Evolutionary conservation across 2,888 invertebrate species (phyloP), one percentile per base, ranked within the genome.

Genomic region (Tenthredo distinguenda): DNA sequence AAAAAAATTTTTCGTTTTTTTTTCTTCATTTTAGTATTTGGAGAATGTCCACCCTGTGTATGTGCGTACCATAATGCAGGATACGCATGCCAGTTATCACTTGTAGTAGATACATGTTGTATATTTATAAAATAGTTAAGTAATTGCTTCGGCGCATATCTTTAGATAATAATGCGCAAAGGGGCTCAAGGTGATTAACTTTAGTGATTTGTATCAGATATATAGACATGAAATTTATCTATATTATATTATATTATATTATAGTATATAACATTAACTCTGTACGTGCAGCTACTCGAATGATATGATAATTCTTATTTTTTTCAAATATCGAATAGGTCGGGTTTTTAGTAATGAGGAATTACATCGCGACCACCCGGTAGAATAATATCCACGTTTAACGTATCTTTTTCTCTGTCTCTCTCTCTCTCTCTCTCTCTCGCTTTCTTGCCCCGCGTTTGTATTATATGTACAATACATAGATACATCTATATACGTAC

Each of bases 381-480:
- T 77, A 55, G 5, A 76, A 50, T 50, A 50, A 50, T 77, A 50
- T 55, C 50, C 50, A 50, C 47, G 55, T 47, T 77, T 50, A 50
- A 77, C 77, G 47, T 50, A 50, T 50, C 12, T 7, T 6, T 34
- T 6, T 55, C 0, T 31, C 15, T 50, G 12, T n/a, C 21, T 76
- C 26, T 50, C 15, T 50, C 15, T 43, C 31, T 50, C 77, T 50
- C 55, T 47, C 3, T 50, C 77, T 31, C 26, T 31, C 77, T 4
- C 31, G 47, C 5, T 77, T 50, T 77, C 50, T 77, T 40, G 1
- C 37, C 15, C 43, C 31, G 34, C 55, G 12, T 50, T 31, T 21
- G 21, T 12, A 26, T 26, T 55, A 31, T 55, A 31, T 26, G 15
- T 34, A 34, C 6, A 26, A 55, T 18, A 77, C 31, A 43, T n/a